Evolutionary conservation across 2,113 vertebrate genomes (phyloP), one percentile per base, ranked within the genome.

Genomic region (Pteropus alecto): DNA sequence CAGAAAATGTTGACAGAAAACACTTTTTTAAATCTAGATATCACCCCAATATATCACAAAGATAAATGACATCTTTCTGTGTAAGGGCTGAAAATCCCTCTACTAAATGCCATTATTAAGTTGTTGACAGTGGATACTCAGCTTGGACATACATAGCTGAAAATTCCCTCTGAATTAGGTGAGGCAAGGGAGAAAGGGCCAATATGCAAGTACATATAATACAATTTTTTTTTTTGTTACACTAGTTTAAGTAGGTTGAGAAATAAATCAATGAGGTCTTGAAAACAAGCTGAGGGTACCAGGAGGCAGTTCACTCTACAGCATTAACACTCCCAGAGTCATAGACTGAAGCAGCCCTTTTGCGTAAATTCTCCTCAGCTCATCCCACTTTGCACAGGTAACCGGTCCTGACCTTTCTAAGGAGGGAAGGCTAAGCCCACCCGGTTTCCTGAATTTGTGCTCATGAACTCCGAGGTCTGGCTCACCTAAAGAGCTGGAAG

Each of bases 281-380:
- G 65, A 54, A 71, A 73, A 67, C 54, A 7, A 6, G 21, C 12
- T 46, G 22, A 48, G 61, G 33, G 51, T 24, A 73, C 38, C 54
- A 56, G 51, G 3, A 87, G n/a, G 33, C 65, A 24, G 63, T 14
- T 33, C n/a, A 61, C 19, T 46, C 21, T 35, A 12, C 24, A 3
- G 18, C 24, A 33, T 7, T 16, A 16, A 30, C 33, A 14, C n/a
- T 3, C 30, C 87, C 58, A 38, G 12, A 7, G 33, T 9, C 7
- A 15, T 0, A 38, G 10, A 6, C 0, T 2, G 38, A 41, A 54
- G 30, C 43, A 10, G 30, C 28, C n/a, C 3, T 33, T 82, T 14
- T 3, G 2, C 30, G 0, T 5, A 5, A 30, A 9, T 0, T 35
- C 43, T 56, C 13, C 15, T 8, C 48, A 7, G 51, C 15, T 2